These are phyloP conservation scores for Furnarius figulus DNA, from an alignment of 2,113 vertebrate species.

Conservation along the genomic window DNA sequence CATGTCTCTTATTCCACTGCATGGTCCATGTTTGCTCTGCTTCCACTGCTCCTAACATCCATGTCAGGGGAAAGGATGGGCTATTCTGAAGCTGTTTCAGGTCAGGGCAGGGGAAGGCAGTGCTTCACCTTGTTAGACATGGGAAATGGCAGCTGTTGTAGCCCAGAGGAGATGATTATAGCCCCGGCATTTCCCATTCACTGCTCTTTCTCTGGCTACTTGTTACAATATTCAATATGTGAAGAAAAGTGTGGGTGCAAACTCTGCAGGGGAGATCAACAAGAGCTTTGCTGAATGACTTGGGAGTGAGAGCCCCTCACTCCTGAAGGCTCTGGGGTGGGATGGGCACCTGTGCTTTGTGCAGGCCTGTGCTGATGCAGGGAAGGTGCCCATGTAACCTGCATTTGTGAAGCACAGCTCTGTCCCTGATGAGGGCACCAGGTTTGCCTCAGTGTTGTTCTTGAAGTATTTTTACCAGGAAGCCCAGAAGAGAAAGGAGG, in stretches of 20 bases:
- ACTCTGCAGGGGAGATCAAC: not conserved
- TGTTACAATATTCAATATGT: fast-evolving
- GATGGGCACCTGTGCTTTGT: not conserved
- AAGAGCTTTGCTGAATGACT: not conserved
- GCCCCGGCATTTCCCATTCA: not conserved
- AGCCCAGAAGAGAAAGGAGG: not conserved
- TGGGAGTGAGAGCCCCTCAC: not conserved
- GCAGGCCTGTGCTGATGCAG: not conserved
- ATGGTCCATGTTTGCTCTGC: not conserved
- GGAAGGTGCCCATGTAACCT: not conserved
- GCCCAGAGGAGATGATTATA: not conserved
- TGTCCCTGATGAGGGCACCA: not conserved
- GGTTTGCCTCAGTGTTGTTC: not conserved
- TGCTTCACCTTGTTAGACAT: not conserved
- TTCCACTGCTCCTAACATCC: not conserved
- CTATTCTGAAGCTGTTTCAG: not conserved
- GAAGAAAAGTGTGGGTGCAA: not conserved
- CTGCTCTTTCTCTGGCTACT: not conserved
- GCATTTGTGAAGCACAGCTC: not conserved
- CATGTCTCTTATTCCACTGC: not conserved
- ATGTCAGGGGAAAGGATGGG: not conserved
- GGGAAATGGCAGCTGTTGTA: not conserved
- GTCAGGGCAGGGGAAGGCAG: not conserved
- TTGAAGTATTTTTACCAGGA: not conserved
- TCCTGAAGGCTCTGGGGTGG: not conserved